Evolutionary conservation across 1,140 invertebrate species (phyloP), one percentile per base, ranked within the genome.

Genomic region (Thalassaphorura encarpata): DNA sequence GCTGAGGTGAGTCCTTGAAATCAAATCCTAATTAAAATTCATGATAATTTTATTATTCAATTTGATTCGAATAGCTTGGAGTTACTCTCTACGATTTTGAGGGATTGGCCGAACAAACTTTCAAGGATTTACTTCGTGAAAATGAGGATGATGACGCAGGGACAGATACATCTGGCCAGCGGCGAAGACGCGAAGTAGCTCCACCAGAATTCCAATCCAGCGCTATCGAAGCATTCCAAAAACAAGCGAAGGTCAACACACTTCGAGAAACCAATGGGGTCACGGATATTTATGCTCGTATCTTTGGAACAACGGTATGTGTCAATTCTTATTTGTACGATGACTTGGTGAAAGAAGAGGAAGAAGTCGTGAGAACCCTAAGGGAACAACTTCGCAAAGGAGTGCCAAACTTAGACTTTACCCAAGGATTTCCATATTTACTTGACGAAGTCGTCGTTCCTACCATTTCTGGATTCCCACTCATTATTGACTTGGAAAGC

Each of bases 31-130:
- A 8, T 48, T 6, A 8, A 8, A 48, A 48, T 11, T 26, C 26
- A 8, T 29, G 42, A 8, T 43, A 11, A 18, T 43, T 43, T n/a
- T 11, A 43, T 23, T 43, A 43, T 18, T 8, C 6, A 18, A 13
- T 8, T 43, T 11, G 6, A 43, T 43, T 36, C 11, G n/a, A 36
- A 42, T 67, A 92, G 0, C 68, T 93, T 16, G 90, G 94, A 72
- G 80, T 83, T 45, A 84, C 88, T 67, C 76, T 95, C 33, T 89
- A 88, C 16, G 86, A 87, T 0, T 80, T 83, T 60, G 84, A 87
- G 1, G n/a, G 70, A 81, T 36, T n/a, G n/a, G n/a, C n/a, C n/a
- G n/a, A n/a, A 28, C 16, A 33, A 33, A 33, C 6, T n/a, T n/a
- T n/a, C n/a, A n/a, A n/a, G n/a, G 48, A 51, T 21, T 19, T 51